Conservation (phyloP, 2,888 invertebrate species). For the Apamea crenata region DNA sequence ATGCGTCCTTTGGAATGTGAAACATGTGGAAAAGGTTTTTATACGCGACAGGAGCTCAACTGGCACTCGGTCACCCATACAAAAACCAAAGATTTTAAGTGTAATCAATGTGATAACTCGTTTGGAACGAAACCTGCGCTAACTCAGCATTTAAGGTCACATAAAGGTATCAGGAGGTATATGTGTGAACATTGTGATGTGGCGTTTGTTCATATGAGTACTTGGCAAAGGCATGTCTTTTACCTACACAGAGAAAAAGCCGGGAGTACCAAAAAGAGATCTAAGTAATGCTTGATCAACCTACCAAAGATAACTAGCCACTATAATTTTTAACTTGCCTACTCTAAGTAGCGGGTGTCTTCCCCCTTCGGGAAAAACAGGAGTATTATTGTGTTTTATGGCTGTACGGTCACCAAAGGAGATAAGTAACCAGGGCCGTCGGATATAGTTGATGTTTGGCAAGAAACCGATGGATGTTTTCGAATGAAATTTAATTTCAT, state of each 20-base stretch:
- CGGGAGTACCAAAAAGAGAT: conserved; percentile 10
- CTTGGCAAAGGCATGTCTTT: conserved; percentile 38
- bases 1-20: conserved; percentile 75
- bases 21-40: conserved; percentile 80
- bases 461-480: no score
- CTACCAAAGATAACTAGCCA: neutral
- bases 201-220: conserved; percentile 43
- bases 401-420: no score
- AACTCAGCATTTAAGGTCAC: conserved; percentile 62
- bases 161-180: conserved; percentile 42
- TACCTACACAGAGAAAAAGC: conserved; percentile 7
- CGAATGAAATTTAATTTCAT: no score
- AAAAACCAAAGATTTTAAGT: conserved; percentile 64
- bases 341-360: neutral
- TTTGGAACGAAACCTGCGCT: conserved; percentile 59
- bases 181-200: conserved; percentile 50
- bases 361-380: neutral
- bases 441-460: no score
- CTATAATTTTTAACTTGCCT: neutral
- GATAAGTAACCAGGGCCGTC: no score
- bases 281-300: neutral
- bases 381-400: neutral
- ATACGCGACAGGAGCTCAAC: conserved; percentile 57
- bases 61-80: conserved; percentile 70
- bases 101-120: conserved; percentile 54